These are phyloP conservation scores for Pyrgilauda ruficollis DNA, from an alignment of 2,113 vertebrate genomes.

Conservation along the genomic window DNA sequence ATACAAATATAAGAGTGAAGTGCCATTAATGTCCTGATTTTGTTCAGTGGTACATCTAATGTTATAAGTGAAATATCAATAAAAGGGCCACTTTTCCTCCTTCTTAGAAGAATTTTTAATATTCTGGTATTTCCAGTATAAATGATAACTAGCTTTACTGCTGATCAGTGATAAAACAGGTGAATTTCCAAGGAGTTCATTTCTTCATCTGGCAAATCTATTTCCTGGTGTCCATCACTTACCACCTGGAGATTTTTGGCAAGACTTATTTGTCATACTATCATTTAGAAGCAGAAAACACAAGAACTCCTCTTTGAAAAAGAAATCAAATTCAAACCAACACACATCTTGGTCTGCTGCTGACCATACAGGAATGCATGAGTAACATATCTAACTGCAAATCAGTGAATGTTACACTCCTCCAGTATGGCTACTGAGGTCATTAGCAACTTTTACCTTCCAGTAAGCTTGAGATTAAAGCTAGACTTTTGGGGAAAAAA, in stretches of 20 bases:
- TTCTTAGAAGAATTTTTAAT: neutral
- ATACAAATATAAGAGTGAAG: neutral
- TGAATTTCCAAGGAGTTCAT: neutral
- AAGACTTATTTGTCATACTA: neutral
- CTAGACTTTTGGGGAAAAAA: neutral
- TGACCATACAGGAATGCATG: neutral
- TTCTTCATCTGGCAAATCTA: neutral
- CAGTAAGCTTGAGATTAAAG: neutral
- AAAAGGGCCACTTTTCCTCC: neutral
- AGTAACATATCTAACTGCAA: neutral
- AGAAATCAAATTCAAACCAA: neutral
- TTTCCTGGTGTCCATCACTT: constrained; percentile 14
- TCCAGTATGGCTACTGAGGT: neutral
- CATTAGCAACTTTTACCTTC: neutral
- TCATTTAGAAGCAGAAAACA: neutral
- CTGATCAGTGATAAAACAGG: neutral
- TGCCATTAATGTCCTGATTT: neutral
- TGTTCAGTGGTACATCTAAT: neutral
- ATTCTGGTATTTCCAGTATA: neutral
- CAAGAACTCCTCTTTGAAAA: neutral
- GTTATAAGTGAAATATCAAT: neutral
- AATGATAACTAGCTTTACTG: neutral
- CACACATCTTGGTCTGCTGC: neutral
- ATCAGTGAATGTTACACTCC: neutral
- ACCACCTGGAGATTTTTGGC: neutral